phyloP scores from a whole-genome alignment of 2,797 vertebrate genomes.

The Cichlasoma orientale region DNA sequence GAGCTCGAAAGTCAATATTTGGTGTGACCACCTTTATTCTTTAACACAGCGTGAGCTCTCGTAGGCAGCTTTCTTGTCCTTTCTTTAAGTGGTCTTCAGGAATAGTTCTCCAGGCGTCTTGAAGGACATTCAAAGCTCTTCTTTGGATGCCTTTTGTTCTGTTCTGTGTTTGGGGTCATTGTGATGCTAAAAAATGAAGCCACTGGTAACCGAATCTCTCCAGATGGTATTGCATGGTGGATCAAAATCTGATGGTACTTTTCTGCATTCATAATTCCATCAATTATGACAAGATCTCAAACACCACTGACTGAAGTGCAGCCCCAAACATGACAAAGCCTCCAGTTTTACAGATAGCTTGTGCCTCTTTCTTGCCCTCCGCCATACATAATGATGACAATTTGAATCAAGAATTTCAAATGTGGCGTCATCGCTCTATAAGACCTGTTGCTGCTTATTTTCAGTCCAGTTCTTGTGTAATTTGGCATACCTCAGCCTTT shows the following conservation, averaged over 20 bases:
- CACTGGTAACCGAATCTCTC: not conserved
- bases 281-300: not conserved
- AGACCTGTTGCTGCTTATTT: not conserved
- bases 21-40: not conserved
- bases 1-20: not conserved
- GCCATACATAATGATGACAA: not conserved
- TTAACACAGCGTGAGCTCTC: not conserved
- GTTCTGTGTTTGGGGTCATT: not conserved
- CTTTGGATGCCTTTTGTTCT: not conserved
- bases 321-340: not conserved
- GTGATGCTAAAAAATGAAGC: not conserved
- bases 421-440: not conserved
- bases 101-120: too few species aligned
- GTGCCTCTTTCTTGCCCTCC: not conserved
- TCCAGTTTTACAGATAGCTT: not conserved
- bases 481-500: too few species aligned
- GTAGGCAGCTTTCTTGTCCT: not conserved
- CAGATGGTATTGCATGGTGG: not conserved
- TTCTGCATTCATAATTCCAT: not conserved
- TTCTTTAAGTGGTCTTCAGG: not conserved
- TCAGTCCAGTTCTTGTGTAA: too few species aligned
- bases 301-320: not conserved
- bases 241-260: not conserved
- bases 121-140: not conserved
- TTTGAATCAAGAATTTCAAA: not conserved